Evolutionary conservation across 2,888 invertebrate species (phyloP), one percentile per base, ranked within the genome.

Genomic region (Nomada fabriciana): DNA sequence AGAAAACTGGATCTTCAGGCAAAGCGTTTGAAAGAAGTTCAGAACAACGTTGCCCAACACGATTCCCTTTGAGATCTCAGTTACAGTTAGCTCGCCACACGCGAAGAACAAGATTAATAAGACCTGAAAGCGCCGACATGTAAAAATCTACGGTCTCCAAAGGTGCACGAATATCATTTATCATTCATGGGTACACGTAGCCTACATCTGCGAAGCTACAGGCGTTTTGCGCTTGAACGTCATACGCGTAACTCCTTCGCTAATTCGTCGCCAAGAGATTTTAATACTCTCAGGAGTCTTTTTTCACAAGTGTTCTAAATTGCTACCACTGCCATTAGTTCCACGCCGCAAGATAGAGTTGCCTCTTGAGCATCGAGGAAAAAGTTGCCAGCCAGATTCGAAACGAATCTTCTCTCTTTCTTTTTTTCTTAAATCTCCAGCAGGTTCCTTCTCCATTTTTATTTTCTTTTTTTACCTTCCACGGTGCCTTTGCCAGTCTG

Each of bases 401-500:
- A 55, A 55, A 20, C 47, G 59, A 67, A 75, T 77, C 63, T 78
- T 36, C 36, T 36, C 9, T 36, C 29, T 29, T 4, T 29, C 5
- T 36, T 36, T 36, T 29, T 67, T 63, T 76, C 73, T 73, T 78
- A 72, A 52, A 85, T 47, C 15, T 47, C 15, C 15, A 15, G 15
- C 47, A 15, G 47, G 15, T 47, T 47, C 47, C 3, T 15, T 15
- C 11, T 15, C 47, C 47, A 15, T 4, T 47, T 47, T 47, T 13
- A 47, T 15, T 3, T 47, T 15, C 47, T 13, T 0, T 47, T 47
- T 47, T 47, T 15, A 47, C 68, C 57, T 85, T 82, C 74, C 52
- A 55, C 65, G 76, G 36, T 63, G 79, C 65, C 81, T 83, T 75
- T 78, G 83, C 64, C 63, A 84, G 75, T 61, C 47, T n/a, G 36